Evolutionary conservation across 2,113 vertebrate genomes (phyloP).

Genomic region (Felis chaus): DNA sequence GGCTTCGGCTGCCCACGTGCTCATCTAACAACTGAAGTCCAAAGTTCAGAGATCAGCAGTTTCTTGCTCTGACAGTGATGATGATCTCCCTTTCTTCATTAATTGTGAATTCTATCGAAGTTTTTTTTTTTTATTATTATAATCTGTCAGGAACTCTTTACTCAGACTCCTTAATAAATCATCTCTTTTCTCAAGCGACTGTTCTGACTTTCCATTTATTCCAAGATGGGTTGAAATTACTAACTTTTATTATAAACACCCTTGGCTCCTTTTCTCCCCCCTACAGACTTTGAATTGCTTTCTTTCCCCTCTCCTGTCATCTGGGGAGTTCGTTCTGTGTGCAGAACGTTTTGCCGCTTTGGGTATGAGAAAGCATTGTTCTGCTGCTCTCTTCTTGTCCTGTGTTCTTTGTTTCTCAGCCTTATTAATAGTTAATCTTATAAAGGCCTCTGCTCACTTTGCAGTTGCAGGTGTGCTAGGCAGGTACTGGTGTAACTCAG

Average conservation of each 20-base stretch:
- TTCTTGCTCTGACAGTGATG: not conserved
- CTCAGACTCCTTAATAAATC: slow-evolving; percentile 25
- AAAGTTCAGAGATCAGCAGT: not conserved
- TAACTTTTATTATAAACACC: not conserved
- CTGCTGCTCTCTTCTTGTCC: not conserved
- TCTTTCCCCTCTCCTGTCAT: not conserved
- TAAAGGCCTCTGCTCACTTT: not conserved
- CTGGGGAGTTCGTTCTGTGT: not conserved
- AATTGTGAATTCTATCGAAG: slow-evolving; percentile 34
- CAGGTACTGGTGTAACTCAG: not conserved
- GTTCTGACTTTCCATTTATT: slow-evolving; percentile 35
- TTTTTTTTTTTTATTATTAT: not conserved
- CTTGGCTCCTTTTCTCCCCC: not conserved
- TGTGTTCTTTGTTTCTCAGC: not conserved
- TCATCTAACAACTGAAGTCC: not conserved
- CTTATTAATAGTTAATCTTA: not conserved
- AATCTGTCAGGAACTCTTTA: not conserved
- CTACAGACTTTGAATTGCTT: not conserved
- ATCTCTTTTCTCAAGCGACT: not conserved
- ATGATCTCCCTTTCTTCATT: slow-evolving; percentile 10
- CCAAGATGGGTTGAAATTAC: not conserved
- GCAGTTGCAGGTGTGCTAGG: not conserved
- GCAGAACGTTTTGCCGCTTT: not conserved
- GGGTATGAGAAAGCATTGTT: not conserved
- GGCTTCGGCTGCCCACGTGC: not conserved